These are phyloP conservation scores for Drosophila paranaensis DNA, from an alignment of 2,888 invertebrate species.

Conservation along the genomic window DNA sequence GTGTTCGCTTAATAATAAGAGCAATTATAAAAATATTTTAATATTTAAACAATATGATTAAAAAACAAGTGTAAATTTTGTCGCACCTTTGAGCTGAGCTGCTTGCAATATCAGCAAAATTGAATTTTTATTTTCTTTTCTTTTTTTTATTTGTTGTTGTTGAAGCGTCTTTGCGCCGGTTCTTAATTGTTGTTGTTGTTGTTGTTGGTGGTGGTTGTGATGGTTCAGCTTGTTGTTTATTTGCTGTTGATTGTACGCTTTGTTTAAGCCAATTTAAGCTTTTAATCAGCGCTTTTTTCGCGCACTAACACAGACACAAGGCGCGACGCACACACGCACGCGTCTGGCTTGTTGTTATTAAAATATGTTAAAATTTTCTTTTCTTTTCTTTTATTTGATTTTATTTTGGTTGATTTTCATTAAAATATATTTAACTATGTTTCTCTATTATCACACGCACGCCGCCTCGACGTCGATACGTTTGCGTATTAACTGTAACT, in stretches of 20 bases:
- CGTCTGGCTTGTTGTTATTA: slow-evolving; percentile 24
- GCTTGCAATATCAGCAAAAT: slow-evolving; percentile 46
- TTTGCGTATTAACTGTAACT: slow-evolving; percentile 40
- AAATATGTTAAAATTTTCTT: slow-evolving; percentile 14
- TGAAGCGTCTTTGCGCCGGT: slow-evolving; percentile 53
- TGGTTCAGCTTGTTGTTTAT: slow-evolving; percentile 34
- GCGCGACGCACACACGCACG: slow-evolving; percentile 11
- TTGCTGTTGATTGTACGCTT: slow-evolving; percentile 27
- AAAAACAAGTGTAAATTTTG: slow-evolving; percentile 37
- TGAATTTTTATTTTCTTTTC: slow-evolving; percentile 21
- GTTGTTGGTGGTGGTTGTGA: slow-evolving; percentile 16
- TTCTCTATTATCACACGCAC: slow-evolving; percentile 27
- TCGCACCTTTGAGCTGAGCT: slow-evolving; percentile 72
- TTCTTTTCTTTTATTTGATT: slow-evolving; percentile 12
- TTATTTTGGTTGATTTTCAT: too few relatives aligned
- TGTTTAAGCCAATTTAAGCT: slow-evolving; percentile 59
- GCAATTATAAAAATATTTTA: slow-evolving; percentile 15
- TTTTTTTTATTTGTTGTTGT: slow-evolving; percentile 19
- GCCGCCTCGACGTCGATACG: slow-evolving; percentile 25
- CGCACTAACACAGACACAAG: slow-evolving; percentile 16
- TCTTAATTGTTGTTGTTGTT: slow-evolving; percentile 10
- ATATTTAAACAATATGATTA: slow-evolving; percentile 16
- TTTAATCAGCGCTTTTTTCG: slow-evolving; percentile 43
- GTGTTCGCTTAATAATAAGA: slow-evolving; percentile 28
- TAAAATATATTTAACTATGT: slow-evolving; percentile 7